These are phyloP conservation scores for Montipora efflorescens DNA, from an alignment of 64 coral and sea anemone species.

Conservation along the genomic window DNA sequence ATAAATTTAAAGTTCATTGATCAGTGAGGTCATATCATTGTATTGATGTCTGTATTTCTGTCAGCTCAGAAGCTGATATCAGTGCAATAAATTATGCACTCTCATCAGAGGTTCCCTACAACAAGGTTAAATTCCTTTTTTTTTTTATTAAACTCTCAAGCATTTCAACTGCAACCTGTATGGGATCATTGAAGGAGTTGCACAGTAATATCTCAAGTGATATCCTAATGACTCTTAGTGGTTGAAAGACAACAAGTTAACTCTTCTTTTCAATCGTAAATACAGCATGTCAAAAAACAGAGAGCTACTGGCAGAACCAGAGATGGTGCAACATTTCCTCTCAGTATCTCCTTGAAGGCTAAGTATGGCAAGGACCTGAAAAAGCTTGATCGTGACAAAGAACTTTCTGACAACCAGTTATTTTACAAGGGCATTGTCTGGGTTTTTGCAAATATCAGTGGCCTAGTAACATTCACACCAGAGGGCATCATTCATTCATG, in stretches of 20 bases:
- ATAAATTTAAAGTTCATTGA: too few relatives aligned
- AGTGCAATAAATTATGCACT: too few relatives aligned
- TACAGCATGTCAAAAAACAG: constrained; percentile 74
- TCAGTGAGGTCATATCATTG: too few relatives aligned
- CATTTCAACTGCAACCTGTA: too few relatives aligned
- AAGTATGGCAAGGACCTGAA: constrained; percentile 72
- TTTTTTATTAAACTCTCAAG: too few relatives aligned
- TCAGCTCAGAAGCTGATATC: too few relatives aligned
- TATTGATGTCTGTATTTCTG: too few relatives aligned
- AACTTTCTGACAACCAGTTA: not conserved
- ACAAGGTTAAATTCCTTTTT: too few relatives aligned
- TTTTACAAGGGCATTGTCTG: constrained; percentile 85
- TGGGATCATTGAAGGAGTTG: too few relatives aligned
- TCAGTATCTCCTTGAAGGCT: constrained; percentile 78
- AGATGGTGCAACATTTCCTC: constrained; percentile 90
- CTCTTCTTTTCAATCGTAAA: not conserved
- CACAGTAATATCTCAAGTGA: too few relatives aligned
- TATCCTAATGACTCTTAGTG: not conserved
- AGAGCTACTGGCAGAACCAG: constrained; percentile 92
- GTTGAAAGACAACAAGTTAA: not conserved
- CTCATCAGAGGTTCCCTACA: too few relatives aligned
- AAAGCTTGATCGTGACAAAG: constrained; percentile 36
- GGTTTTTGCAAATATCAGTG: constrained; percentile 98
- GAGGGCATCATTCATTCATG: constrained; percentile 86
- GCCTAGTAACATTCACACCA: constrained; percentile 81